Base-by-base conservation (phyloP, 1,140 invertebrate genomes). In the Listronotus bonariensis region DNA sequence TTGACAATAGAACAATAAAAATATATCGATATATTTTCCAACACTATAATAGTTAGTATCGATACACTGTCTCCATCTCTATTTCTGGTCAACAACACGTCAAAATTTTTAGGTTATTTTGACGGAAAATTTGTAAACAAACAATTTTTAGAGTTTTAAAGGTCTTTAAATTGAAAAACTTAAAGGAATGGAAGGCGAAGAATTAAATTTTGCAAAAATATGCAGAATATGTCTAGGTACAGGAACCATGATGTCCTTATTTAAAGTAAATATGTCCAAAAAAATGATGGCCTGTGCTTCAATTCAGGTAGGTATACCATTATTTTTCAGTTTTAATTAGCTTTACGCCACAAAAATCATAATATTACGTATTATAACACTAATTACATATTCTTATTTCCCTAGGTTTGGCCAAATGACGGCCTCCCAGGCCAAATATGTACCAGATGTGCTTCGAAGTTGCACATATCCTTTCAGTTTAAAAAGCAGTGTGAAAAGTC, bases 361-460 rank as follows among this genome's bases (percentile, higher is more conserved):
- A 26, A 26, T 49, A 49, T 26, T 0, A 12, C 40, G 14, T 17
- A 14, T 42, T 6, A 42, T 7, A 11, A n/a, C 41, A 6, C 6
- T 17, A 42, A 14, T n/a, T 10, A 42, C 26, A 11, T 32, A 32
- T 46, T 45, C 14, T 57, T 68, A 3, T 3, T 3, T 57, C 71
- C 57, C 63, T 46, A 81, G 79, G 80, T 80, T 32, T 80, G 80
- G 79, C 79, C 76, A 67, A 79, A 80, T 70, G 80, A 81, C 69
- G 76, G 76, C 20, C 57, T 81, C 17, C 80, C 80, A 17, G 66
- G 71, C 15, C 80, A 81, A 68, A 80, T 81, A 15, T 81, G 80
- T 62, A 76, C 78, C 52, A 79, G 77, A 65, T 81, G 80, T 68
- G 72, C 74, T n/a, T 76, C 78, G 10, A 80, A 79, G 63, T 65